Conservation (phyloP, 2,797 vertebrate genomes). For the Enteromius mattozi region DNA sequence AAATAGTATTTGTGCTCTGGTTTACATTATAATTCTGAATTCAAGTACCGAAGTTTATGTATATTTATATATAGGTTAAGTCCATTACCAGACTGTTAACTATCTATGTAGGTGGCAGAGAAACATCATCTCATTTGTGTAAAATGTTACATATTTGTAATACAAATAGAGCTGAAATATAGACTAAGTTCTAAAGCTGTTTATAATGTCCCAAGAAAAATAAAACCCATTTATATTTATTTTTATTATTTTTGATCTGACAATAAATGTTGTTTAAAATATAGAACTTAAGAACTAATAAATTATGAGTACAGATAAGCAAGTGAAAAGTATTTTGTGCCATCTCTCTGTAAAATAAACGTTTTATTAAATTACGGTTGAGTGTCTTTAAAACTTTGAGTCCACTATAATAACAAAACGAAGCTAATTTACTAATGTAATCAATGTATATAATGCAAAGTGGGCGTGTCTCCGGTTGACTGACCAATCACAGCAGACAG, state of each 20-base stretch:
- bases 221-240: neutral
- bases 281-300: neutral
- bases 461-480: neutral
- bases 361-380: neutral
- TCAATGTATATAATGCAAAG: neutral
- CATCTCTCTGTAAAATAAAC: neutral
- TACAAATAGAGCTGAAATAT: neutral
- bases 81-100: neutral
- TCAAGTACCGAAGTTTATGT: neutral
- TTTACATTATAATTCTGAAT: neutral
- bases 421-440: neutral
- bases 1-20: neutral
- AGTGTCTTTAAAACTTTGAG: too few relatives aligned
- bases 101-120: neutral
- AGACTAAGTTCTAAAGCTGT: neutral
- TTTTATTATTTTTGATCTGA: neutral
- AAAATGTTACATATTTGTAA: neutral
- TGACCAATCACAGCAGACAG: conserved; percentile 4
- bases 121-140: neutral
- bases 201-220: neutral
- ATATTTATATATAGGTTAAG: neutral
- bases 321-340: neutral
- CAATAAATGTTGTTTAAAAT: neutral
- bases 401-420: neutral
- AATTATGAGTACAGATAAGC: neutral